Evolutionary conservation across 1,140 invertebrate genomes (phyloP), one percentile per base, ranked within the genome.

Genomic region (Cydia pomonella): DNA sequence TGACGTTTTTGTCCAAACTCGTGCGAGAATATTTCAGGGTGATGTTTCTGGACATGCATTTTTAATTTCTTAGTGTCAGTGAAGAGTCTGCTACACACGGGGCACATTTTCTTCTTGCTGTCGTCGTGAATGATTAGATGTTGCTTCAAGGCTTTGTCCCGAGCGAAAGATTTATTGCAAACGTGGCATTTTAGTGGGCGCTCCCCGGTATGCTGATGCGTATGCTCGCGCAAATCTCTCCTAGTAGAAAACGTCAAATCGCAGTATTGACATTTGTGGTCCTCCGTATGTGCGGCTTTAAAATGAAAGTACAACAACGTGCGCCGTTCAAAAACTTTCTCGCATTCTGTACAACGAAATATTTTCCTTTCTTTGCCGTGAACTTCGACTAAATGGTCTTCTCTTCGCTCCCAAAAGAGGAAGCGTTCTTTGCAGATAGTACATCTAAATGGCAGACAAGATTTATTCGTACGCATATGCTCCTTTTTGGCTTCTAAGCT

Each of bases 121-220:
- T 1, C 84, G 78, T 3, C 85, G 78, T 82, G 81, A 25, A 77
- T 76, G 47, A 41, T 79, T 23, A 87, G 86, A 72, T 93, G 93
- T 0, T 84, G 85, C 41, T 88, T 87, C 2, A 93, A 12, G 0
- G 85, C 89, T 23, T 84, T 89, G 23, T 86, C 89, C 16, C 88
- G 89, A 0, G 82, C 21, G 41, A 86, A 92, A 16, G 84, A 85
- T 69, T 89, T 93, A 10, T 88, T 84, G 63, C 92, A 84, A 3
- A 75, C 73, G 29, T 81, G 29, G 72, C 82, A 84, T 50, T 77
- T 53, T 47, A 75, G 73, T 5, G 44, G 69, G 25, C 44, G 63
- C 13, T 73, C 62, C 0, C 72, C 75, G 3, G 69, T 72, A 29
- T 76, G 75, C 13, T 13, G 12, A 16, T 44, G 27, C 2, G 23